phyloP scores from a whole-genome alignment of 1,140 invertebrate genomes.

The Trichonephila inaurata region DNA sequence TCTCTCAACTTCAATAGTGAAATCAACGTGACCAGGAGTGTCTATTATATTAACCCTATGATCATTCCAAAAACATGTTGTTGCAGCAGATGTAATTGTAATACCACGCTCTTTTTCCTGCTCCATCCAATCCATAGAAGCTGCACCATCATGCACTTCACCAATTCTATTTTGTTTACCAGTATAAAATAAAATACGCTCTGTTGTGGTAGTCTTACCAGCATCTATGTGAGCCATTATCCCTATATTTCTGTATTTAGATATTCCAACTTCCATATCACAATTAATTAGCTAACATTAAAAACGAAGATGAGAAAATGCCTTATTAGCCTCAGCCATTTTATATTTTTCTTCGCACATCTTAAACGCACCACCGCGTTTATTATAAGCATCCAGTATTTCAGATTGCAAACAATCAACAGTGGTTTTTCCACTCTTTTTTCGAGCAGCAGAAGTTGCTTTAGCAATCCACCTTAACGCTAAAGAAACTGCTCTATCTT shows the following conservation, averaged over 20 bases:
- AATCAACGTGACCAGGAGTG: conserved; percentile 96
- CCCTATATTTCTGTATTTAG: conserved; percentile 87
- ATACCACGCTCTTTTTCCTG: conserved; percentile 99
- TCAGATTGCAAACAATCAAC: no score
- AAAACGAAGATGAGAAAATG: conserved; percentile 25
- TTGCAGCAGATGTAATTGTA: conserved; percentile 89
- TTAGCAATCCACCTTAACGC: no score
- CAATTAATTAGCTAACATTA: not conserved
- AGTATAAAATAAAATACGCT: conserved; percentile 88
- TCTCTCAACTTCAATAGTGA: conserved; percentile 82
- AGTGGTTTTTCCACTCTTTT: no score
- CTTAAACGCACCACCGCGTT: not conserved
- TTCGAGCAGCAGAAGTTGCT: no score
- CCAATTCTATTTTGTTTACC: conserved; percentile 72
- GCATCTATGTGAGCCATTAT: conserved; percentile 90
- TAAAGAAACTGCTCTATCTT: no score
- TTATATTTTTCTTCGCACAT: not conserved
- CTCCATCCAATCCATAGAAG: conserved; percentile 99
- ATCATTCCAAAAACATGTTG: conserved; percentile 99
- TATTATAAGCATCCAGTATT: not conserved
- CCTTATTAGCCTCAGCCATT: conserved; percentile 14
- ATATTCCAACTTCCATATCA: no score
- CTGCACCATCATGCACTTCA: conserved; percentile 85
- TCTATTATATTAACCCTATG: conserved; percentile 99
- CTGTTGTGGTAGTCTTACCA: conserved; percentile 84